Conservation (phyloP, 2,113 vertebrate genomes). For the Passer domesticus region DNA sequence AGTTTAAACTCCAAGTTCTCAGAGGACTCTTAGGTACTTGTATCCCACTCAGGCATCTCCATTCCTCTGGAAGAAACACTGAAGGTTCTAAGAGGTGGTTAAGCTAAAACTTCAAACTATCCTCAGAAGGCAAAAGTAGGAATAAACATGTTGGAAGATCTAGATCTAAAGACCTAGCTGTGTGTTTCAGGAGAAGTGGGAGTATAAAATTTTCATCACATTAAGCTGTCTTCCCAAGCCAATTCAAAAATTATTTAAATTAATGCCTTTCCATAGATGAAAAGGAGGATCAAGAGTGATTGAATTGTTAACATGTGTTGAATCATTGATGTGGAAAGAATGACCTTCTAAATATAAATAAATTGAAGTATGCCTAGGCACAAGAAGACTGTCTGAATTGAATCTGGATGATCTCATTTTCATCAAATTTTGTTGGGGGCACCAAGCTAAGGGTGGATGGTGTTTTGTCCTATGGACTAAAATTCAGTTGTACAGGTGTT, state of each 20-base stretch:
- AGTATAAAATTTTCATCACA: not conserved
- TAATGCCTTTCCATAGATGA: not conserved
- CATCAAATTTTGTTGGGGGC: not conserved
- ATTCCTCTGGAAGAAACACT: not conserved
- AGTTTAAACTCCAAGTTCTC: not conserved
- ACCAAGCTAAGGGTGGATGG: not conserved
- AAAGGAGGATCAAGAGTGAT: not conserved
- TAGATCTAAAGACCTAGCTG: not conserved
- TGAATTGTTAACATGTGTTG: not conserved
- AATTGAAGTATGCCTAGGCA: not conserved
- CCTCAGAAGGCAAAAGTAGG: not conserved
- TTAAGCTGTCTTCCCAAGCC: not conserved
- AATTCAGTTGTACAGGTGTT: not conserved
- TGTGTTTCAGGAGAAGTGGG: not conserved
- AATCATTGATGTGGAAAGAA: not conserved
- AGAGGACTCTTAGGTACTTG: not conserved
- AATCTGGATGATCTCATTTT: not conserved
- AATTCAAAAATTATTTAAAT: not conserved
- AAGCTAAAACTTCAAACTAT: not conserved
- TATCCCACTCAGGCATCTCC: not conserved
- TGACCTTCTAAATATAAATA: not conserved
- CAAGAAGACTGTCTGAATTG: not conserved
- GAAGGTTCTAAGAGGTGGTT: not conserved
- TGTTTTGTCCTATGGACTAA: not conserved
- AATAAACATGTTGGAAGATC: not conserved